Percentiles rank a stretch among this genome's conserved stretches.
Evolutionary conservation across 2,888 invertebrate species (phyloP).

Genomic region (Lasius platythorax): DNA sequence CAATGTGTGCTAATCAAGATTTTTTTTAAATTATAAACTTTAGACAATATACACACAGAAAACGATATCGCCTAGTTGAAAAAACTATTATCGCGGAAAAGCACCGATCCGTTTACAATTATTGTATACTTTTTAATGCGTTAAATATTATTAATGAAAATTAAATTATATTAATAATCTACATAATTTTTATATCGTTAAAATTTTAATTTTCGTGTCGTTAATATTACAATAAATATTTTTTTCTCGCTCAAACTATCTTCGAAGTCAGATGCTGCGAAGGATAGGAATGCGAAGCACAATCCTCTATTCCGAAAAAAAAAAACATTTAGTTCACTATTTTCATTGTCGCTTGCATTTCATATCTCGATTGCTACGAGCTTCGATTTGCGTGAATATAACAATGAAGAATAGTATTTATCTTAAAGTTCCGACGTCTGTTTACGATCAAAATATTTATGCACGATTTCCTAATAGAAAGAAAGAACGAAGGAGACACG

Average conservation of each 20-base stretch:
- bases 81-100: not conserved
- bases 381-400: slow-evolving; percentile 65
- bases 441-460: slow-evolving; percentile 76
- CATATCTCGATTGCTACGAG: slow-evolving; percentile 65
- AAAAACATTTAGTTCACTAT: slow-evolving; percentile 47
- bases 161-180: slow-evolving; percentile 6
- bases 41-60: not conserved
- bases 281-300: not conserved
- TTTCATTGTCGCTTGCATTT: slow-evolving; percentile 62
- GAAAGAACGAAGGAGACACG: slow-evolving; percentile 57
- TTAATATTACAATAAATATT: not conserved
- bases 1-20: slow-evolving; percentile 42
- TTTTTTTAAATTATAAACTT: not conserved
- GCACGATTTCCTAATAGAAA: slow-evolving; percentile 33
- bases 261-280: not conserved
- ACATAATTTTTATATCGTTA: not conserved
- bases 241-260: not conserved
- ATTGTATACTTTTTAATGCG: not conserved
- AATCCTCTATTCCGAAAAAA: slow-evolving; percentile 13
- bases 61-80: not conserved
- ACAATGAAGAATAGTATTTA: slow-evolving; percentile 66
- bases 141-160: not conserved
- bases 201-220: not conserved
- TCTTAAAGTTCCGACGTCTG: slow-evolving; percentile 67
- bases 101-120: not conserved